Evolutionary conservation across 2,888 invertebrate species (phyloP).

Genomic region (Acanthosepion pharaonis): DNA sequence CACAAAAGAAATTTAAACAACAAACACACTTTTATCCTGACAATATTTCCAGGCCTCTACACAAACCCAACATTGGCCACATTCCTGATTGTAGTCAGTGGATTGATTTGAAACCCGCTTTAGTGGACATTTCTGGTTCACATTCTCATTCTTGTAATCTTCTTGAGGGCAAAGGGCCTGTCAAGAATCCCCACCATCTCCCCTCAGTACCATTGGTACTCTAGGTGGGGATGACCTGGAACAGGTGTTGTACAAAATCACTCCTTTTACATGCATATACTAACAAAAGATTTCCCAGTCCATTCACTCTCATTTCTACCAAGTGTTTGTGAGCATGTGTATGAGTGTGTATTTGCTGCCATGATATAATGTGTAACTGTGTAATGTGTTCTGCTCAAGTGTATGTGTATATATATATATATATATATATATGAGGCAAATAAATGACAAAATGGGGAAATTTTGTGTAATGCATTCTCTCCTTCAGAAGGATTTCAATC

Average conservation of each 20-base stretch:
- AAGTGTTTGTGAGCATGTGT: neutral
- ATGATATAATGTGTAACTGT: too few relatives aligned
- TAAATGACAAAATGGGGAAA: too few relatives aligned
- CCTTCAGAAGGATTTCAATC: too few relatives aligned
- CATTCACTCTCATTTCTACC: neutral
- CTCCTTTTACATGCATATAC: neutral
- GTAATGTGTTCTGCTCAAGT: too few relatives aligned
- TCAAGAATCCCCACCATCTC: neutral
- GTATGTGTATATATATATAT: neutral
- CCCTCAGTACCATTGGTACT: neutral
- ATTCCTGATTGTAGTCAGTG: neutral
- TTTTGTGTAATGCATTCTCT: too few relatives aligned
- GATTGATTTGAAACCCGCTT: slow-evolving; percentile 3
- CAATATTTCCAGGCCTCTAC: neutral
- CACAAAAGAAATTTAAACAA: neutral
- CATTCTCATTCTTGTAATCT: neutral
- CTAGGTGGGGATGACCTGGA: neutral
- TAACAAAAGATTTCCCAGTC: neutral
- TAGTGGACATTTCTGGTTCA: neutral
- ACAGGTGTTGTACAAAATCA: neutral
- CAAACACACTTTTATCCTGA: slow-evolving; percentile 1
- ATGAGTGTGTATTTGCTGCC: neutral
- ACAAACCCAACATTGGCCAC: slow-evolving; percentile 12
- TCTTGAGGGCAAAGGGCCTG: neutral
- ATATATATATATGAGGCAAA: neutral